Base-by-base conservation (phyloP, 1,140 invertebrate species). In the Nephila pilipes region DNA sequence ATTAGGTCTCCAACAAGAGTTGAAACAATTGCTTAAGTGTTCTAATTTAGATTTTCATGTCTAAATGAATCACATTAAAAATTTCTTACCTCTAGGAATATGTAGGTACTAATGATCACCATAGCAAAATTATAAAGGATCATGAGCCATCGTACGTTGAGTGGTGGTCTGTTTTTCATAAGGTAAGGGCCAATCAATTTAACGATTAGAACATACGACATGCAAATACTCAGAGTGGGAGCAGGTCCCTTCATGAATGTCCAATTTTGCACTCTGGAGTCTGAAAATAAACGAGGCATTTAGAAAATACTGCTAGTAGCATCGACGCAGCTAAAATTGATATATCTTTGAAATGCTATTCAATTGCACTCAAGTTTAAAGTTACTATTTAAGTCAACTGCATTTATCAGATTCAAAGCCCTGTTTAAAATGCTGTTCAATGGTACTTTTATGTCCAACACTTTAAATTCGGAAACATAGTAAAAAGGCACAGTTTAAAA, bases 231-330 rank as follows among this genome's bases (percentile, higher is more conserved):
- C 46, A 99, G 95, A 2, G 98, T 99, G 22, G 98, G 98, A 94
- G 97, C 96, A 29, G 98, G 98, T 93, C 97, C 97, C 89, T 97
- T 97, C 97, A 99, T 98, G 96, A 99, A 97, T n/a, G 97, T 96
- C 98, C 98, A 99, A 94, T 97, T 97, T 94, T 97, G 97, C 46
- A 99, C 98, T 94, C 99, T 96, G 36, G 97, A 97, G 97, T 99
- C 98, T 98, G 96, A 94, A 95, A 94, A 93, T 95, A 95, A 94
- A 46, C n/a, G 18, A 29, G 22, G 5, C 8, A 63, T 32, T 3
- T 18, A 38, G 29, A 38, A 20, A 14, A 80, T 18, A 38, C 1
- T 46, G 1, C 12, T 6, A 14, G 22, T 46, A 46, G 38, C 8
- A 38, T 75, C 22, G 3, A 8, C 14, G 18, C 2, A 75, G 3